Base-by-base conservation (phyloP, 1,140 invertebrate species). In the Agrilus planipennis region DNA sequence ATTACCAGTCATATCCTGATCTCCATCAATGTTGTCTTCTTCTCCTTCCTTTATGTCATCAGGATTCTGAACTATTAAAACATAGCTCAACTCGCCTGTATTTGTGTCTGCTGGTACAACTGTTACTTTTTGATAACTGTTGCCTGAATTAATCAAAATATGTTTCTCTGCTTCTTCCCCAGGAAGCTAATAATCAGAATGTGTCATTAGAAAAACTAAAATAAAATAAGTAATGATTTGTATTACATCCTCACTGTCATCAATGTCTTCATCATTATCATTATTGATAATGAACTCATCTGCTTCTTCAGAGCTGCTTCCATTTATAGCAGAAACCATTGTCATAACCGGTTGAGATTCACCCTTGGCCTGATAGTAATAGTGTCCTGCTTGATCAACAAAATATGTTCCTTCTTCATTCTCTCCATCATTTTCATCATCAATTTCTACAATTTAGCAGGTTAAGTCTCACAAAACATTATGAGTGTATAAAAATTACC, bases 81-180 rank as follows among this genome's bases (percentile, higher is more conserved):
- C 85, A 60, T 91, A 92, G 61, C 84, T 90, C 1, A 91, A 75
- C 69, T 90, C 85, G 25, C 84, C 84, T 35, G 77, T 72, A 53
- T 78, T 77, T 1, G 73, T 75, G 41, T 89, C 82, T 0, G 85
- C 83, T 2, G 87, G 87, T 12, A 91, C 79, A 45, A 92, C 77
- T 1, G 86, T 88, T 0, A 92, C 82, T 2, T 86, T 84, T 62
- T 89, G 85, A 64, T 81, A 89, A 3, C 70, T 67, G 45, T 80
- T 77, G 10, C 67, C 69, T 34, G 72, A 68, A 53, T 75, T 75
- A 2, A 75, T 63, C 6, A 71, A 56, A 34, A 70, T 62, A 45
- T 69, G 63, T 6, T 55, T 57, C 9, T 57, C 58, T 36, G 54
- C 49, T 35, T 64, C 57, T 17, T 49, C 57, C 22, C 22, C 11